Base-by-base conservation (phyloP, 1,140 invertebrate genomes). In the Chrysoperla carnea region DNA sequence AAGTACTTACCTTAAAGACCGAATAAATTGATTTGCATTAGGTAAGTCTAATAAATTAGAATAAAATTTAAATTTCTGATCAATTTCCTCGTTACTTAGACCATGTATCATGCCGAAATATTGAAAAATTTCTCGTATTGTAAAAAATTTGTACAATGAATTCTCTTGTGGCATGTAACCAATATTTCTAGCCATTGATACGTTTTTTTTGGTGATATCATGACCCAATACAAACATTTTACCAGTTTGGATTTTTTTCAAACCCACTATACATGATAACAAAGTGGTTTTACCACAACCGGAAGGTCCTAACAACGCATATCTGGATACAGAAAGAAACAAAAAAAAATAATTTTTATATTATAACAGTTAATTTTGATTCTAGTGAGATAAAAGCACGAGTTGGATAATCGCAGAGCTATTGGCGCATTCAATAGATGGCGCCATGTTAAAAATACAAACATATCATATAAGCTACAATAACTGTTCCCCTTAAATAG, bases 101-200 rank as follows among this genome's bases (percentile, higher is more conserved):
- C 87, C 84, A 56, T 91, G 89, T 50, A 96, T 83, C 73, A 87
- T 84, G 11, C 92, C 92, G 61, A 96, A 96, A 58, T 94, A 96
- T 67, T 85, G 77, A 74, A 96, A 81, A 0, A 90, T 96, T 59
- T 97, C 93, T 45, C 77, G 74, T 46, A 95, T 96, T 0, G 88
- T 86, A 61, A 97, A 93, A 61, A 95, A 89, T 1, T 85, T 84
- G 59, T 92, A 96, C 1, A 97, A 65, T 0, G 91, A 90, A 15
- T 93, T 86, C 63, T 96, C 92, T 61, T 93, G 79, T 0, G 79
- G 80, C 79, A 83, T 83, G 58, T 84, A 84, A 8, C 81, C 80
- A 11, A 83, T 84, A 8, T 84, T 70, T 54, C 84, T 85, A 8
- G 89, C 89, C 1, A 89, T 89, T 4, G 92, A 84, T 1, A 86